Evolutionary conservation across 1,140 invertebrate species (phyloP).

Genomic region (Anoplophora glabripennis): DNA sequence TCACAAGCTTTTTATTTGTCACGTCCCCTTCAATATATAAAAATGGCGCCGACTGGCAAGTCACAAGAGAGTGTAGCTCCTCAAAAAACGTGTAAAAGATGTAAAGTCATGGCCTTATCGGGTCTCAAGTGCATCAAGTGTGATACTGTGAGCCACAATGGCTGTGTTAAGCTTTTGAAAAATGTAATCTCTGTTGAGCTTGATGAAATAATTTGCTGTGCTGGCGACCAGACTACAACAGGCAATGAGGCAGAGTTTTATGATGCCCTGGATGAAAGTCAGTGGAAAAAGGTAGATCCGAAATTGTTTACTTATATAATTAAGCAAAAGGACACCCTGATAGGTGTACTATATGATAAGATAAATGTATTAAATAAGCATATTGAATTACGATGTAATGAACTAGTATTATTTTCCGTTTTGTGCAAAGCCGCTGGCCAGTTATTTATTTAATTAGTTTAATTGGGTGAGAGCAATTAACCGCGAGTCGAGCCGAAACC

Average conservation of each 20-base stretch:
- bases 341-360: constrained; percentile 4
- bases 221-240: neutral
- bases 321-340: constrained; percentile 7
- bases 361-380: constrained; percentile 8
- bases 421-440: too few species aligned
- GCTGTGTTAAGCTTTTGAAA: constrained; percentile 3
- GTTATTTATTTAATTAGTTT: too few species aligned
- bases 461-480: too few species aligned
- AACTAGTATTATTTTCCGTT: too few species aligned
- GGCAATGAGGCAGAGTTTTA: constrained; percentile 1
- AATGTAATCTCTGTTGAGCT: constrained; percentile 1
- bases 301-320: constrained; percentile 7
- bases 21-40: too few species aligned
- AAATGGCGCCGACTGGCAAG: neutral
- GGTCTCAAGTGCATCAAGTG: constrained; percentile 5
- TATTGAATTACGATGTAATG: constrained; percentile 1
- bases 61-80: neutral
- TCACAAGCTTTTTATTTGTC: too few species aligned
- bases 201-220: constrained; percentile 11
- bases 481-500: too few species aligned
- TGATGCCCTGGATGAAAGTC: constrained; percentile 2
- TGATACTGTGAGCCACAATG: neutral
- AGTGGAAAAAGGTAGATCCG: neutral
- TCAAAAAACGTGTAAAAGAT: constrained; percentile 1
- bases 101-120: neutral